Evolutionary conservation across 1,140 invertebrate species (phyloP).

Genomic region (Potamilus streckersoni): DNA sequence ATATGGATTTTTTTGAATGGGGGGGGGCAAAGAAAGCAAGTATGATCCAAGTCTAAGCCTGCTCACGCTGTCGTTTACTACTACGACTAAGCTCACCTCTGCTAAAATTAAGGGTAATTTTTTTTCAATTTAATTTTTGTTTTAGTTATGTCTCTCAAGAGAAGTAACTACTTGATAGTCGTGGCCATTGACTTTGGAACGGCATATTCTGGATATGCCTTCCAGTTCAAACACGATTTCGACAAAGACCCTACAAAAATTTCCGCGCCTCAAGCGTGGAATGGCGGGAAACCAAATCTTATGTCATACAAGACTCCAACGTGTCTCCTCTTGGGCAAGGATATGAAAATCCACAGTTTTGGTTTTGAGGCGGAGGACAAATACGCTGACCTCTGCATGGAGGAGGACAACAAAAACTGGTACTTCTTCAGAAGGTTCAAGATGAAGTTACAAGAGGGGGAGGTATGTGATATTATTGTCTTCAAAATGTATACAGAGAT

Average conservation of each 20-base stretch:
- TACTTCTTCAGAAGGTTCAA: slow-evolving; percentile 22
- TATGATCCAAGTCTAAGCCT: too few species aligned
- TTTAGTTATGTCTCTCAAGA: too few species aligned
- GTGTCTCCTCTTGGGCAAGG: slow-evolving; percentile 8
- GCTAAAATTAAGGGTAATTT: too few species aligned
- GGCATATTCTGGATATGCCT: slow-evolving; percentile 10
- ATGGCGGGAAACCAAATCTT: slow-evolving; percentile 15
- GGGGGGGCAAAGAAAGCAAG: too few species aligned
- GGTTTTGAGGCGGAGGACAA: slow-evolving; percentile 22
- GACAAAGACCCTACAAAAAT: slow-evolving; percentile 26
- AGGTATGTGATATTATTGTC: slow-evolving; percentile 4
- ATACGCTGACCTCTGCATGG: slow-evolving; percentile 16
- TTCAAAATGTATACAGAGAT: not conserved
- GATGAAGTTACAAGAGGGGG: slow-evolving; percentile 11
- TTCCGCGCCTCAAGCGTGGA: slow-evolving; percentile 13
- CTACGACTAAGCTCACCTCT: too few species aligned
- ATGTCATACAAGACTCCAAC: slow-evolving; percentile 25
- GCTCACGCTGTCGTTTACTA: too few species aligned
- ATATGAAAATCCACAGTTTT: slow-evolving; percentile 11
- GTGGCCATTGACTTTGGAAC: slow-evolving; percentile 19
- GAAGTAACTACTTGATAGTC: slow-evolving; percentile 1
- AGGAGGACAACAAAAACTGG: slow-evolving; percentile 8
- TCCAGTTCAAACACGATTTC: slow-evolving; percentile 15
- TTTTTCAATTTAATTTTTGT: too few species aligned
- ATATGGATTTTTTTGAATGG: too few species aligned